Evolutionary conservation across 2,113 vertebrate genomes (phyloP).

Genomic region (Syngnathus floridae): DNA sequence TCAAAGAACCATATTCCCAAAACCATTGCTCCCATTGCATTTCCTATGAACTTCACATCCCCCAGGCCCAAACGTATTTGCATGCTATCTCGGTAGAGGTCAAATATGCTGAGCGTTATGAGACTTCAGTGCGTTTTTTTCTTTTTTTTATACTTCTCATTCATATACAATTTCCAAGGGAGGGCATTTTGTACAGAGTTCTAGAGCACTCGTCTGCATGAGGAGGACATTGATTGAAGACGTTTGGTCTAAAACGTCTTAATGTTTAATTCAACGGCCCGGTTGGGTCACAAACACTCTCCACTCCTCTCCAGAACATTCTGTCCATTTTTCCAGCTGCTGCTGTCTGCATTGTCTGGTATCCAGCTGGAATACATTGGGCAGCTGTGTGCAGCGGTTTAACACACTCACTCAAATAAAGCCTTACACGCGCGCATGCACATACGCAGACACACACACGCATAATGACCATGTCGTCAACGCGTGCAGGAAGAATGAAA

Average conservation of each 20-base stretch:
- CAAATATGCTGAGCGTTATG: too few relatives aligned
- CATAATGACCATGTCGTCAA: slow-evolving; percentile 27
- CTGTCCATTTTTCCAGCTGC: slow-evolving; percentile 66
- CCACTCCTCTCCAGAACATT: slow-evolving; percentile 56
- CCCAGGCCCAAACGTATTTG: too few relatives aligned
- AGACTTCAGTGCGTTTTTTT: background rate
- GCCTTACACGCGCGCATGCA: slow-evolving; percentile 5
- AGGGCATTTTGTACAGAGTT: background rate
- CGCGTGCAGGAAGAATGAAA: slow-evolving; percentile 11
- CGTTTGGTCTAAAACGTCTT: slow-evolving; percentile 21
- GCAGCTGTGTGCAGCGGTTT: slow-evolving; percentile 55
- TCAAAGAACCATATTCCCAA: background rate
- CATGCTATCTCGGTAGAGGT: too few relatives aligned
- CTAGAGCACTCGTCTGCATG: background rate
- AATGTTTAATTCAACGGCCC: slow-evolving; percentile 31
- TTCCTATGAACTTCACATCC: background rate
- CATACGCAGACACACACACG: slow-evolving; percentile 9
- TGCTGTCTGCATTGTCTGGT: slow-evolving; percentile 55
- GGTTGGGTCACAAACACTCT: slow-evolving; percentile 26
- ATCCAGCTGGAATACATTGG: slow-evolving; percentile 58
- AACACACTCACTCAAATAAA: slow-evolving; percentile 37
- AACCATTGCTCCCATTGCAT: background rate
- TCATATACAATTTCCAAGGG: background rate
- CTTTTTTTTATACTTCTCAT: background rate
- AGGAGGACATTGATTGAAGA: slow-evolving; percentile 20